A percentile compares a stretch with the other conserved stretches of the same genome.
Evolutionary conservation across 2,797 vertebrate species (phyloP).

Genomic region (Urophycis tenuis): DNA sequence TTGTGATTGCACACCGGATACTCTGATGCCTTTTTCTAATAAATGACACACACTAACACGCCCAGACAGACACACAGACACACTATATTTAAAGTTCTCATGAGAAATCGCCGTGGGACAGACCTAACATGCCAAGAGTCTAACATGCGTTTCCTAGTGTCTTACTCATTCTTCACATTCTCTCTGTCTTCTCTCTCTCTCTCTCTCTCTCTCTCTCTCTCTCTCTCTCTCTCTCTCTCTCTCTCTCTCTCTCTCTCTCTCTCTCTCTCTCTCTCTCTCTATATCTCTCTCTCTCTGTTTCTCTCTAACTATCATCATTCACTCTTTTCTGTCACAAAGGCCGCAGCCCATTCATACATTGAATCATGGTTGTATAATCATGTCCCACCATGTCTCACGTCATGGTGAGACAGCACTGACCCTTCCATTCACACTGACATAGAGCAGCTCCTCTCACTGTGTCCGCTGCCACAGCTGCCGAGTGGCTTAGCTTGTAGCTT

Average conservation of each 20-base stretch:
- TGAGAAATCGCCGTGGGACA: constrained; percentile 64
- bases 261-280: no score
- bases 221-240: no score
- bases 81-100: constrained; percentile 67
- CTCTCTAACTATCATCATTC: no score
- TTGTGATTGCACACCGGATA: constrained; percentile 72
- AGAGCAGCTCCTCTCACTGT: neutral
- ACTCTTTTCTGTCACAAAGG: neutral
- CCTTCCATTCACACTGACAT: neutral
- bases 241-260: no score
- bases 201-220: no score
- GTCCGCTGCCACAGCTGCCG: neutral
- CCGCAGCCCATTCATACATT: neutral
- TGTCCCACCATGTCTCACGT: no score
- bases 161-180: neutral
- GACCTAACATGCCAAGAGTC: constrained; percentile 14
- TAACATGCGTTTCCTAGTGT: neutral
- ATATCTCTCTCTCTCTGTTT: neutral
- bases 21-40: constrained; percentile 69
- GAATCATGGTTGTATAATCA: neutral
- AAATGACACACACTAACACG: constrained; percentile 47
- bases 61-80: constrained; percentile 41
- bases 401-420: neutral
- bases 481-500: neutral
- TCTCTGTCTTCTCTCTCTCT: no score